These are phyloP conservation scores for Ethmia dodecea DNA, from an alignment of 2,888 invertebrate genomes.

Conservation along the genomic window DNA sequence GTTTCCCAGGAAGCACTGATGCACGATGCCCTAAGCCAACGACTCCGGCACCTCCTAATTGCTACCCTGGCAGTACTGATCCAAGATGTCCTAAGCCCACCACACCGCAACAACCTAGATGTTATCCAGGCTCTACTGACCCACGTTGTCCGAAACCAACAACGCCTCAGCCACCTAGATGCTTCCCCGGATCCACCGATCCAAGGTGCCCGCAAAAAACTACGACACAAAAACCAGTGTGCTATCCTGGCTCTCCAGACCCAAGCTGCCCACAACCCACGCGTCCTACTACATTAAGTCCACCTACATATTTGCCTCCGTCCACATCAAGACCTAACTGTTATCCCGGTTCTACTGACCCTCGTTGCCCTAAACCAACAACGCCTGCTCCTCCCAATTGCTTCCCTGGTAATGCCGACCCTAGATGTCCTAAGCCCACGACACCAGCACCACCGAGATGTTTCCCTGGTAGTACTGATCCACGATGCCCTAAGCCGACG, in stretches of 20 bases:
- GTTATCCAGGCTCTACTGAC: conserved; percentile 26
- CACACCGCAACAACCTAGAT: conserved; percentile 22
- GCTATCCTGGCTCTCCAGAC: no score
- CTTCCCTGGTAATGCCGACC: no score
- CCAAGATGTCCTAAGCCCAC: conserved; percentile 25
- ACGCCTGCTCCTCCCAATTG: no score
- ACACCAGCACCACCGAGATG: no score
- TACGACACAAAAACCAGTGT: no score
- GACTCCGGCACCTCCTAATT: conserved; percentile 21
- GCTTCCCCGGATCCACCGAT: conserved; percentile 38
- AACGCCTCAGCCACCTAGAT: conserved; percentile 20
- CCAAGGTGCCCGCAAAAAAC: no score
- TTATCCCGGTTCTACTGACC: no score
- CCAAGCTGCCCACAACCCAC: no score
- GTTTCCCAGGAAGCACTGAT: conserved; percentile 26
- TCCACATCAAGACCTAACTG: conserved; percentile 3
- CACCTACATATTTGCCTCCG: conserved; percentile 5
- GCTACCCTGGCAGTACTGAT: conserved; percentile 23
- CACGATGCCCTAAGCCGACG: no score
- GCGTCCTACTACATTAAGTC: conserved; percentile 21
- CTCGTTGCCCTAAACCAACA: no score
- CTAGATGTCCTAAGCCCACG: no score
- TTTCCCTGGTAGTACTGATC: no score
- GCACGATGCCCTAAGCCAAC: conserved; percentile 23
- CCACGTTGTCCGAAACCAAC: conserved; percentile 22